Conservation (phyloP, 1,140 invertebrate species). For the Charaxes varanes region DNA sequence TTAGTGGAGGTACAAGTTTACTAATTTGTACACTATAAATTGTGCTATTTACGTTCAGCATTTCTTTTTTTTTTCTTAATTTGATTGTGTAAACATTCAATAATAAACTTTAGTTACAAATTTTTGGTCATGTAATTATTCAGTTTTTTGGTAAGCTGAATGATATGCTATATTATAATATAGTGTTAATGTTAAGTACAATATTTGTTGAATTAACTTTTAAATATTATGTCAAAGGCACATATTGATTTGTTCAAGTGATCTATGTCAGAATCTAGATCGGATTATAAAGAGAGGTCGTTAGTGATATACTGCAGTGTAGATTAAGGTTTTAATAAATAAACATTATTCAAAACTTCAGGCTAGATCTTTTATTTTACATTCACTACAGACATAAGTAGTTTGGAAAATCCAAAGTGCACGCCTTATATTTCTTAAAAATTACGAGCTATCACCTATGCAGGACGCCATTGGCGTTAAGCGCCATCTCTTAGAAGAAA, state of each 20-base stretch:
- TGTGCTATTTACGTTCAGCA: slow-evolving; percentile 30
- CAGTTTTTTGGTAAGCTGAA: slow-evolving; percentile 19
- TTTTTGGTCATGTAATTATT: slow-evolving; percentile 7
- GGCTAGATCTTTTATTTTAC: slow-evolving; percentile 29
- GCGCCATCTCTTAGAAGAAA: too few relatives aligned
- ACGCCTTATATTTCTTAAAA: too few relatives aligned
- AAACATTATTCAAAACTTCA: slow-evolving; percentile 51
- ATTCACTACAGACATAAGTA: slow-evolving; percentile 7
- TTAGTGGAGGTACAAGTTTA: slow-evolving; percentile 21
- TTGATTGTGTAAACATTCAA: slow-evolving; percentile 13
- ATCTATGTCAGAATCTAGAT: slow-evolving; percentile 49
- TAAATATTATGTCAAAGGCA: slow-evolving; percentile 49
- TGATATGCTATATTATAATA: slow-evolving; percentile 34
- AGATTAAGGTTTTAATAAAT: slow-evolving; percentile 68
- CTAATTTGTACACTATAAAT: slow-evolving; percentile 26
- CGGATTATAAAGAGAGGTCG: slow-evolving; percentile 43
- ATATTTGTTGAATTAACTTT: slow-evolving; percentile 58
- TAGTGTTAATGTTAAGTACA: slow-evolving; percentile 65
- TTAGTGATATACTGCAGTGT: slow-evolving; percentile 56
- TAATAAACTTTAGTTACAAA: slow-evolving; percentile 10
- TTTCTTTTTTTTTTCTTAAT: slow-evolving; percentile 16
- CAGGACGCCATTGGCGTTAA: too few relatives aligned
- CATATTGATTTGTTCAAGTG: slow-evolving; percentile 56
- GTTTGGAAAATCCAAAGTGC: too few relatives aligned
- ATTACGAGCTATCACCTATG: too few relatives aligned